Conservation (phyloP, 2,113 vertebrate species). For the Amazona vittata region DNA sequence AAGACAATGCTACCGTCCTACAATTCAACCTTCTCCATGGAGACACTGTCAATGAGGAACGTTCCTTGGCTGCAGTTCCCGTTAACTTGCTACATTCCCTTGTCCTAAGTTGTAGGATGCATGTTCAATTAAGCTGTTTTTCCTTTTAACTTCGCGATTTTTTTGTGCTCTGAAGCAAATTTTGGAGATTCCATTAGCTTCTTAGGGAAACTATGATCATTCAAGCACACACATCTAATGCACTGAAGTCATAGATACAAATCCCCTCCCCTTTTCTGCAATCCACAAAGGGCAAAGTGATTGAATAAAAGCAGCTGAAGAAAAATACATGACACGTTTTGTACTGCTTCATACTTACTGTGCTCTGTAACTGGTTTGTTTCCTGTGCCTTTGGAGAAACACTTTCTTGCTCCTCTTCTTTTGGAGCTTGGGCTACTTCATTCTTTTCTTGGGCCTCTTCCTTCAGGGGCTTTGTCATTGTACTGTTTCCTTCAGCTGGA, state of each 20-base stretch:
- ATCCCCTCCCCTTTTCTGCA: neutral
- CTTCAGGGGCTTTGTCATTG: neutral
- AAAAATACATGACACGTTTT: neutral
- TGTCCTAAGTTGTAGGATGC: fast-evolving
- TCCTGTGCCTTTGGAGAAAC: neutral
- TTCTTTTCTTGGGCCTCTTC: neutral
- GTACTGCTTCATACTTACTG: conserved; percentile 37
- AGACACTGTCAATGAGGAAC: neutral
- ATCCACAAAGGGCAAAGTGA: neutral
- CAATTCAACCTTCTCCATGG: neutral
- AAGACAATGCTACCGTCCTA: neutral
- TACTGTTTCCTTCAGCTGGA: neutral
- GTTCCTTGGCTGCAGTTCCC: neutral
- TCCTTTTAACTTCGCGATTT: neutral
- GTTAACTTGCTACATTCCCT: neutral
- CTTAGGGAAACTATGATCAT: neutral
- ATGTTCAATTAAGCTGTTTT: neutral
- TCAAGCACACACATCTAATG: neutral
- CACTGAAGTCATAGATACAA: neutral
- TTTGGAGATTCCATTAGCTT: neutral
- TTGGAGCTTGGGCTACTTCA: neutral
- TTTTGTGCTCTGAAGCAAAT: neutral
- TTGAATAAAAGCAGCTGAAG: neutral
- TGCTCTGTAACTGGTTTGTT: neutral
- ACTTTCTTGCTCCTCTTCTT: neutral